Base-by-base conservation (phyloP, 2,113 vertebrate genomes). In the Ameiurus melas region DNA sequence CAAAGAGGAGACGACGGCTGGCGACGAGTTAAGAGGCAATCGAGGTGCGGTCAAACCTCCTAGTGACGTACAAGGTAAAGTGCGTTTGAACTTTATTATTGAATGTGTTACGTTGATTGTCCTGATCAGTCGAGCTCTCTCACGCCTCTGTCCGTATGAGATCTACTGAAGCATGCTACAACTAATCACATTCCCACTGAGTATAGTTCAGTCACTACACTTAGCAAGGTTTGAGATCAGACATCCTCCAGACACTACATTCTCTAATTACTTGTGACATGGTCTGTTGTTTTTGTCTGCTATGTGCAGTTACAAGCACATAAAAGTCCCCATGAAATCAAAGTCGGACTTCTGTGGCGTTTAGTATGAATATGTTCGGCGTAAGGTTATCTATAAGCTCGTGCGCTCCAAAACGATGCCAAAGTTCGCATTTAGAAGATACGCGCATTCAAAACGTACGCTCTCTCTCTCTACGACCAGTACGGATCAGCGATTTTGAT, bases 1-100 rank as follows among this genome's bases (percentile, higher is more conserved):
- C 58, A 95, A 96, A 88, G 98, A 98, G 82, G 96, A 96, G 68
- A 66, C 85, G 39, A 92, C 89, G 7, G 97, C 96, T 19, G 90
- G 93, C 0, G 92, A 95, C 0, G 93, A 91, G 60, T 57, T 68
- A 43, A 87, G 87, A 79, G 88, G 81, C 80, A 87, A 30, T 25
- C 80, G 91, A 77, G 75, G 55, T 27, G 16, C 80, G 17, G 43
- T 33, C 1, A 91, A 89, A 64, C 89, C 75, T 43, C 25, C 80
- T 2, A 89, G 10, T 68, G 91, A 91, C 53, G 30, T 89, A 17
- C 91, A 89, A 90, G 91, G 91, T 91, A 78, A 82, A 51, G 70
- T 68, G 77, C 47, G 66, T 64, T 60, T 66, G 8, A 16, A 39
- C 4, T 81, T 13, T 5, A 27, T 70, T 43, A 25, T 62, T 47